Evolutionary conservation across 2,888 invertebrate genomes (phyloP).

Genomic region (Corbicula japonica): DNA sequence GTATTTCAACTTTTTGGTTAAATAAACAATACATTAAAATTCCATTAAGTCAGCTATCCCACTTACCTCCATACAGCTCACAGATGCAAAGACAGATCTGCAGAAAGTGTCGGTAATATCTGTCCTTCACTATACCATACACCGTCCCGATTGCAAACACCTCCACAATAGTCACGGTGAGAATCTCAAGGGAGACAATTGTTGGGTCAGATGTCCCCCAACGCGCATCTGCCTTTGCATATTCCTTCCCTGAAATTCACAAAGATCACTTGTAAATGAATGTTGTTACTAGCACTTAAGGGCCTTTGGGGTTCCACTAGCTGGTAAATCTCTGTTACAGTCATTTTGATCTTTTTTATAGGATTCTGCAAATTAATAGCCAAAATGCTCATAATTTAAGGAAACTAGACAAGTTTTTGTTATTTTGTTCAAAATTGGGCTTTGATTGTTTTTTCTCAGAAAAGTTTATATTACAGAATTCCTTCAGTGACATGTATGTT

Average conservation of each 20-base stretch:
- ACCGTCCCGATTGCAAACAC: slow-evolving; percentile 77
- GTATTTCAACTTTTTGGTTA: no score
- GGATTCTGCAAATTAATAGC: no score
- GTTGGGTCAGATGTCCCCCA: slow-evolving; percentile 84
- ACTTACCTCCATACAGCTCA: slow-evolving; percentile 85
- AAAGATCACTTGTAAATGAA: not conserved
- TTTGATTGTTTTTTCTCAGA: no score
- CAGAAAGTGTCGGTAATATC: slow-evolving; percentile 81
- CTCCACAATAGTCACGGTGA: slow-evolving; percentile 81
- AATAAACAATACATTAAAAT: no score
- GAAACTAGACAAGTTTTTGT: no score
- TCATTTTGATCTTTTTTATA: no score
- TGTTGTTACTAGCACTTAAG: not conserved
- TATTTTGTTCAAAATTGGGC: no score
- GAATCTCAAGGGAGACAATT: slow-evolving; percentile 83
- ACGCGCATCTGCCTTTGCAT: slow-evolving; percentile 85
- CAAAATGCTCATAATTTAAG: no score
- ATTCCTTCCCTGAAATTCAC: slow-evolving; percentile 84
- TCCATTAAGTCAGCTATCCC: no score
- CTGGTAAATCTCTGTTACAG: not conserved
- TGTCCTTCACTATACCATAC: slow-evolving; percentile 77
- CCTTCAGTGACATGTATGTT: no score
- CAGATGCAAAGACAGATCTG: slow-evolving; percentile 84
- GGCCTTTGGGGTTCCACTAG: not conserved
- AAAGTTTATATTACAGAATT: no score